These are phyloP conservation scores for Drosophila sp. DNA, from an alignment of 1,140 invertebrate species.

Conservation along the genomic window DNA sequence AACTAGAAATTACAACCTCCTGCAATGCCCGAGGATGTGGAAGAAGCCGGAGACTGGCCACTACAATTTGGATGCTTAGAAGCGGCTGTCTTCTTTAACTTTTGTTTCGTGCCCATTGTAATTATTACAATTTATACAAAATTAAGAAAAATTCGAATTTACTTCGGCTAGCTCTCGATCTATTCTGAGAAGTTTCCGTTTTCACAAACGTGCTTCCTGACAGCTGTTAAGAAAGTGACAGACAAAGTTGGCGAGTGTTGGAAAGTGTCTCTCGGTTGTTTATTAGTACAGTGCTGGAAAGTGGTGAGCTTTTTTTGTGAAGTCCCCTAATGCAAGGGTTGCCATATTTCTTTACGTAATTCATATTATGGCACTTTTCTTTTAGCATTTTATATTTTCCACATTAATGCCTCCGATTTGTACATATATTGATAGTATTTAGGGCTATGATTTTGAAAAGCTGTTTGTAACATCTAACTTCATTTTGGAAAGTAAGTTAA, in stretches of 20 bases:
- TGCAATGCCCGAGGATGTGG: not conserved
- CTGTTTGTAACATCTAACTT: too few relatives aligned
- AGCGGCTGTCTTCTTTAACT: conserved; percentile 38
- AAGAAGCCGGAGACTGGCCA: not conserved
- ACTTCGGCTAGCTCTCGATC: not conserved
- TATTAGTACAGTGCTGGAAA: not conserved
- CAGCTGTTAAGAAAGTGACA: not conserved
- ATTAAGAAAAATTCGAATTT: not conserved
- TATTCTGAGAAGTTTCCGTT: not conserved
- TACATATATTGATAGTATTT: too few relatives aligned
- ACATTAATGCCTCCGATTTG: too few relatives aligned
- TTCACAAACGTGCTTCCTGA: not conserved
- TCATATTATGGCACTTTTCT: too few relatives aligned
- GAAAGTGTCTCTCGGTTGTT: not conserved
- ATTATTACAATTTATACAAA: not conserved
- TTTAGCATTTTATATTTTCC: too few relatives aligned
- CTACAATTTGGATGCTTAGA: not conserved
- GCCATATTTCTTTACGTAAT: too few relatives aligned
- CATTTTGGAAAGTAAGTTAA: too few relatives aligned
- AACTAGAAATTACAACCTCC: not conserved
- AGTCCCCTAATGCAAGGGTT: too few relatives aligned
- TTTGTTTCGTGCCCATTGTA: conserved; percentile 64
- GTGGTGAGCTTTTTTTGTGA: not conserved
- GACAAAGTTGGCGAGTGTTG: not conserved
- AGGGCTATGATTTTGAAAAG: too few relatives aligned